Conservation (phyloP, 2,888 invertebrate species). For the Scaptomyza cyrtandrae region DNA sequence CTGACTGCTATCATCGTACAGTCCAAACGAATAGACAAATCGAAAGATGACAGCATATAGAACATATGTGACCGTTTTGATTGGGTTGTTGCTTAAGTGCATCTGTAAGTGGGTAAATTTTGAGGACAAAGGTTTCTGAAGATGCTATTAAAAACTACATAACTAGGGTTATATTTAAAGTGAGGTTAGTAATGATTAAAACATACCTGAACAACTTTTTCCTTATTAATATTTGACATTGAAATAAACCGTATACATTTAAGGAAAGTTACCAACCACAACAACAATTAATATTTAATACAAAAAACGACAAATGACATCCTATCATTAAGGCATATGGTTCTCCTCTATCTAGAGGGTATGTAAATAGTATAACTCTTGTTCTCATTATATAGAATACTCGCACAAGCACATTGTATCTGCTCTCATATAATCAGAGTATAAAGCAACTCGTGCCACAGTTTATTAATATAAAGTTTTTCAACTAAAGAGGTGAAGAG, state of each 20-base stretch:
- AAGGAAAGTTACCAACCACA: constrained; percentile 1
- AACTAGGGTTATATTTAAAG: no score
- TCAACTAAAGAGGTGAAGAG: constrained; percentile 16
- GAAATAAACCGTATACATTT: not conserved
- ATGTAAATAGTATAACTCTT: constrained; percentile 11
- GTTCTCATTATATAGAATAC: constrained; percentile 13
- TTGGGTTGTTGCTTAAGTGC: no score
- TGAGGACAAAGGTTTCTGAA: no score
- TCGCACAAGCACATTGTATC: constrained; percentile 9
- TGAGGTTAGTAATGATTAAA: no score
- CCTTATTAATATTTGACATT: not conserved
- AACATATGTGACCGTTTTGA: no score
- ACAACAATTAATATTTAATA: constrained; percentile 3
- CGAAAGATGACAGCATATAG: no score
- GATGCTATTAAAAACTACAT: no score
- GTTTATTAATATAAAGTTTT: constrained; percentile 80
- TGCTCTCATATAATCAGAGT: constrained; percentile 46
- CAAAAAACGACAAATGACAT: not conserved
- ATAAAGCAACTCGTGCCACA: constrained; percentile 53
- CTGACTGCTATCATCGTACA: not conserved
- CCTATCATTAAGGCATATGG: not conserved
- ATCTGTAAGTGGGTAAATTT: no score
- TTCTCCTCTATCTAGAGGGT: constrained; percentile 14
- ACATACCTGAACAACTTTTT: not conserved
- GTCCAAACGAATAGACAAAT: not conserved